Base-by-base conservation (phyloP, 2,888 invertebrate genomes). In the Diaperis boleti region DNA sequence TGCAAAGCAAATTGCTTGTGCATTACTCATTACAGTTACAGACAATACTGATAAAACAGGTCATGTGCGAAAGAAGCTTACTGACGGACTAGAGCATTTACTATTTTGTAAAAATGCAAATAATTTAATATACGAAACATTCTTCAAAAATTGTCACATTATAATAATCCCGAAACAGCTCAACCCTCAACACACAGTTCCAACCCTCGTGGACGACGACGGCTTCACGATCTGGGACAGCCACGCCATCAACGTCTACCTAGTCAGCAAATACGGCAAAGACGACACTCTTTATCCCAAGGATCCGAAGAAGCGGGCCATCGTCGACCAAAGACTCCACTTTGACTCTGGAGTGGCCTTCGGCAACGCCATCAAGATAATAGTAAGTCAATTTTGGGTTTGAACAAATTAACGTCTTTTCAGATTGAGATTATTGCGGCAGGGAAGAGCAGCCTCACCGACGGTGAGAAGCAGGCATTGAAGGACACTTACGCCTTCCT, bases 221-320 rank as follows among this genome's bases (percentile, higher is more conserved):
- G 87, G 85, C 6, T 81, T 83, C 8, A 82, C 83, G 17, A 78
- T 87, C 7, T 82, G 82, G 82, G 91, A 91, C 14, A 52, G 52
- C 61, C 85, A 85, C 66, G 84, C 85, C 1, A 86, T 86, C 37
- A 75, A 79, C 8, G 74, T 79, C 13, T 86, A 85, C 69, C 77
- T 88, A 65, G 82, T 82, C 0, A 79, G 80, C 10, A 86, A 86
- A 72, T 88, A 86, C 72, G 85, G 80, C 1, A 81, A 83, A 57
- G 77, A 81, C 68, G 85, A 86, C 70, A 68, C 78, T 3, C 77
- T 88, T 1, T 89, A 88, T 73, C 85, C 88, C 0, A 83, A 83
- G 69, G 85, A 88, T 68, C 72, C 83, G 0, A 75, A 82, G 54
- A 78, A 76, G 54, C 78, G 87, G 33, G 86, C 86, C 0, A 72